Evolutionary conservation across 2,113 vertebrate genomes (phyloP).

Genomic region (Pandion haliaetus): DNA sequence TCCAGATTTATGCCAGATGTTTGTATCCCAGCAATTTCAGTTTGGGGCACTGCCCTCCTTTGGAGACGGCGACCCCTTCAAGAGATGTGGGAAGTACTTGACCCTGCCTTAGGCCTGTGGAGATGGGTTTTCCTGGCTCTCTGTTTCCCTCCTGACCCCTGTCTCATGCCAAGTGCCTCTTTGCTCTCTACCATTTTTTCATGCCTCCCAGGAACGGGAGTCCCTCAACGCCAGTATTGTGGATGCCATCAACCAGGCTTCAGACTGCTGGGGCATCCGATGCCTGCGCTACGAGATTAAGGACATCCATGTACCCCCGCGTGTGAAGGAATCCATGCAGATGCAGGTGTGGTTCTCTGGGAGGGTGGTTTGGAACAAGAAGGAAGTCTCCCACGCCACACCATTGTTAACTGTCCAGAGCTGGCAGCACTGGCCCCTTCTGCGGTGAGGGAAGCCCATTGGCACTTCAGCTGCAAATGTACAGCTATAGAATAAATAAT

Average conservation of each 20-base stretch:
- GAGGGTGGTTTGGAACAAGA: neutral
- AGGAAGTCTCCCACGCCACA: neutral
- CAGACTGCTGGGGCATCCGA: slow-evolving; percentile 93
- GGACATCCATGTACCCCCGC: slow-evolving; percentile 94
- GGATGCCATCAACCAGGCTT: slow-evolving; percentile 93
- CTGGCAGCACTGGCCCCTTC: neutral
- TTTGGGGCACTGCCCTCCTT: neutral
- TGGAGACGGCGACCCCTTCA: neutral
- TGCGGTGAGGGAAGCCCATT: neutral
- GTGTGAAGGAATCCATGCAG: slow-evolving; percentile 97
- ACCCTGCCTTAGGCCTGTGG: neutral
- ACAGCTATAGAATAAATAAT: neutral
- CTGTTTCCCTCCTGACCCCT: neutral
- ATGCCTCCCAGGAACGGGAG: slow-evolving; percentile 84
- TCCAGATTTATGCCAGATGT: neutral
- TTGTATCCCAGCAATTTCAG: neutral
- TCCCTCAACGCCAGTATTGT: slow-evolving; percentile 91
- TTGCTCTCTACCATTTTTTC: neutral
- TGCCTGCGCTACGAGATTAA: slow-evolving; percentile 97
- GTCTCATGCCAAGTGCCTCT: neutral
- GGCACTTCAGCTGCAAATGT: neutral
- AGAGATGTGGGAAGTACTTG: neutral
- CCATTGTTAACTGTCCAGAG: neutral
- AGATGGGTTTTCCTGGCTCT: neutral
- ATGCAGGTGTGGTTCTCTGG: slow-evolving; percentile 84